These are phyloP conservation scores for Mus spicilegus DNA, from an alignment of 2,113 vertebrate species.

Conservation along the genomic window DNA sequence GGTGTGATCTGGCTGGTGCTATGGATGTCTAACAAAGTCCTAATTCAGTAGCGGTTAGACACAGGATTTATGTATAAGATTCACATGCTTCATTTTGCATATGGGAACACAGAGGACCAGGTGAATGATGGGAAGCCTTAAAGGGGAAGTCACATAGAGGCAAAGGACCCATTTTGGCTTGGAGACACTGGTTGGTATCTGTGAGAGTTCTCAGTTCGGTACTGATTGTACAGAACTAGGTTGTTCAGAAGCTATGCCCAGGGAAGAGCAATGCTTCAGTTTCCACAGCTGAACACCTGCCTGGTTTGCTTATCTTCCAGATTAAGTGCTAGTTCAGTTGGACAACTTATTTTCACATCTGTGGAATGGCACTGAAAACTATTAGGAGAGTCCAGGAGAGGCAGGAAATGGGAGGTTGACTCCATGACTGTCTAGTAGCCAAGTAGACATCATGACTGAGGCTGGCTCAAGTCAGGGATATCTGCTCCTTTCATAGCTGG, in stretches of 20 bases:
- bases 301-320: background rate
- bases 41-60: background rate
- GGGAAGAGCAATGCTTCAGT: background rate
- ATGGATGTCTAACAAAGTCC: fast-evolving
- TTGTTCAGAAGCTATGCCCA: background rate
- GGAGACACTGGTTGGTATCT: too few species aligned
- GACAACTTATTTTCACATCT: background rate
- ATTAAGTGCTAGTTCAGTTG: background rate
- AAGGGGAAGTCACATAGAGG: background rate
- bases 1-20: background rate
- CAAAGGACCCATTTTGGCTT: background rate
- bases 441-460: background rate
- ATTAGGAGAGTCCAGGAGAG: background rate
- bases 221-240: background rate
- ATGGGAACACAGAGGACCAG: background rate
- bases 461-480: background rate
- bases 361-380: background rate
- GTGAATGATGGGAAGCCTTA: background rate
- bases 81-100: background rate
- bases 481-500: fast-evolving
- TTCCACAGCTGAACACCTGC: background rate
- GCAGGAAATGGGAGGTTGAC: background rate
- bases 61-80: background rate
- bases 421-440: background rate
- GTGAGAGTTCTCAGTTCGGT: background rate